Percentiles rank a stretch among this genome's conserved stretches.
Evolutionary conservation across 2,888 invertebrate species (phyloP).

Genomic region (Sylvicola cinctus): DNA sequence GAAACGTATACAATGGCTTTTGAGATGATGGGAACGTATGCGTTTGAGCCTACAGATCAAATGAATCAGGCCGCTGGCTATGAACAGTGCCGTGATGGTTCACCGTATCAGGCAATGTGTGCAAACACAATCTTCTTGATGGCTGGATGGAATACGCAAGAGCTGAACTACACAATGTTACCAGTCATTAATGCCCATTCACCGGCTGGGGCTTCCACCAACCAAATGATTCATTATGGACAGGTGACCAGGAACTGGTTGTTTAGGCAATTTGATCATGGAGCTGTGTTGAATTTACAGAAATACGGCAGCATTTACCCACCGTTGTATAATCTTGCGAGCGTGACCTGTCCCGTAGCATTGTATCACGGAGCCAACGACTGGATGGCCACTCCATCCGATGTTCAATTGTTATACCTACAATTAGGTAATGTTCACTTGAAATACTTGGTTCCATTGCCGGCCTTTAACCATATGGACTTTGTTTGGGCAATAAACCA

Average conservation of each 20-base stretch:
- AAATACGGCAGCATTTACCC: constrained; percentile 22
- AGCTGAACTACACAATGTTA: constrained; percentile 26
- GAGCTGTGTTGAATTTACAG: constrained; percentile 15
- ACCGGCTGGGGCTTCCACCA: background rate
- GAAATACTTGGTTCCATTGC: constrained; percentile 25
- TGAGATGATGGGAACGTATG: constrained; percentile 22
- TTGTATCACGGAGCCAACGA: constrained; percentile 32
- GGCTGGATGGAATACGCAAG: constrained; percentile 33
- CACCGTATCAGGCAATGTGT: constrained; percentile 32
- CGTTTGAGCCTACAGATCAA: constrained; percentile 23
- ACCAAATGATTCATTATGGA: constrained; percentile 2
- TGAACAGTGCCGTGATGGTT: constrained; percentile 28
- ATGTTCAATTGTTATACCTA: constrained; percentile 27
- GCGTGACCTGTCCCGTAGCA: constrained; percentile 24
- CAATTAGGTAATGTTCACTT: constrained; percentile 14
- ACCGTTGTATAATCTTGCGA: constrained; percentile 24
- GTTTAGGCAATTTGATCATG: constrained; percentile 13
- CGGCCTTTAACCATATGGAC: constrained; percentile 26
- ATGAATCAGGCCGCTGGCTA: constrained; percentile 22
- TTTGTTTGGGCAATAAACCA: constrained; percentile 25
- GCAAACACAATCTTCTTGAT: constrained; percentile 36
- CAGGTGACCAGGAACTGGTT: background rate
- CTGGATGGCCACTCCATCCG: constrained; percentile 31
- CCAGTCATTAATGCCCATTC: constrained; percentile 1
- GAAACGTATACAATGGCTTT: constrained; percentile 17